phyloP scores from a whole-genome alignment of 2,113 vertebrate genomes.

The Tor tambroides region DNA sequence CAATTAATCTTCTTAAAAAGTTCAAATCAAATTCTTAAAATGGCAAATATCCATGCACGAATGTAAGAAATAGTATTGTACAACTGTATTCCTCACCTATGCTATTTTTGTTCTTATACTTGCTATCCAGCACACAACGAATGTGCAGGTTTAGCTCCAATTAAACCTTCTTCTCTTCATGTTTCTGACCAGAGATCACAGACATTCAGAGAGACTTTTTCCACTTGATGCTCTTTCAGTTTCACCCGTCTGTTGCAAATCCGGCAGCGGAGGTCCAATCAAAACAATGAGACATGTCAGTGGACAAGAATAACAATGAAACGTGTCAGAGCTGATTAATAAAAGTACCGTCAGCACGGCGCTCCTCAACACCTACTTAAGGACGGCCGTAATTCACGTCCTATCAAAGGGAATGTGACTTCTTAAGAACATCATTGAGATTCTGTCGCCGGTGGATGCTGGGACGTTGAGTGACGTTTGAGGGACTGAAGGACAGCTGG shows the following conservation, averaged over 20 bases:
- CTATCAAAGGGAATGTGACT: conserved; percentile 27
- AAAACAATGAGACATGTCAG: conserved; percentile 59
- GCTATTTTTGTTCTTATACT: not conserved
- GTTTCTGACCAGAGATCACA: conserved; percentile 44
- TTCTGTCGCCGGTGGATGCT: not conserved
- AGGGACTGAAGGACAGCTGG: not conserved
- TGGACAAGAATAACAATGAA: conserved; percentile 57
- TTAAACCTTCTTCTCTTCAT: conserved; percentile 37
- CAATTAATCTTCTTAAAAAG: not conserved
- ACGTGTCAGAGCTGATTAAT: conserved; percentile 57
- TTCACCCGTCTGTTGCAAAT: conserved; percentile 47
- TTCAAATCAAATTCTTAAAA: not conserved
- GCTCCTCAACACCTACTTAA: conserved; percentile 53
- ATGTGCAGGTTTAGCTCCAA: conserved; percentile 40
- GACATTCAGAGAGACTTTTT: conserved; percentile 5
- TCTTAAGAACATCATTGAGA: conserved; percentile 25
- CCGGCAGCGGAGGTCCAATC: conserved; percentile 45
- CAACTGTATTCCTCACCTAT: not conserved
- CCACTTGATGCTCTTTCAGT: conserved; percentile 28
- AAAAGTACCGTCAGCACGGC: conserved; percentile 46
- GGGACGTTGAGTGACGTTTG: conserved; percentile 17
- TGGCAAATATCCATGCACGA: not conserved
- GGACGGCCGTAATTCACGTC: conserved; percentile 27
- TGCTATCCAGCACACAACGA: conserved; percentile 23
- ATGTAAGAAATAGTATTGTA: not conserved